Evolutionary conservation across 2,113 vertebrate species (phyloP), one percentile per base, ranked within the genome.

Genomic region (Mustela nigripes): DNA sequence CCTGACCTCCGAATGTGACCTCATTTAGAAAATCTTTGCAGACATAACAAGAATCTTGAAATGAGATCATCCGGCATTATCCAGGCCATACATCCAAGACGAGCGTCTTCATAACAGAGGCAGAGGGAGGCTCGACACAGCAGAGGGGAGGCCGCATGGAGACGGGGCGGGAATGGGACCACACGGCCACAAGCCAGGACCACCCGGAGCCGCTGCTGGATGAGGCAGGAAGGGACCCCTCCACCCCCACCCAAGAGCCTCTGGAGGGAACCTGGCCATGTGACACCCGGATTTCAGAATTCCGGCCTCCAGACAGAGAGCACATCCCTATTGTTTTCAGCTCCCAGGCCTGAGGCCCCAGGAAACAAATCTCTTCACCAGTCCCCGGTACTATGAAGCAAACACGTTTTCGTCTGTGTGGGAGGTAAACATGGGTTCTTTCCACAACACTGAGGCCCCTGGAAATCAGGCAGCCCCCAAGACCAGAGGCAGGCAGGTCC

Each of bases 141-240:
- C 26, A 36, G 45, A n/a, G 48, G 71, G 58, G 21, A 86, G 31
- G 39, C 39, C 56, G 4, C 5, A 1, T 42, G 63, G 22, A 4
- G 11, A 26, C 1, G 1, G 5, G 62, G 62, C 33, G 7, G 50
- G 16, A 15, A 31, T 1, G n/a, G 1, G 60, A 91, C 4, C 2
- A 5, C 16, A 24, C 5, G 12, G 33, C 21, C 53, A 65, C 58
- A 45, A 24, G 63, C 56, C 45, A 79, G 26, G 78, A 53, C 56
- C 6, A 1, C 42, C 60, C 11, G 26, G 58, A 45, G 76, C 69
- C 28, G 2, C 36, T 1, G 4, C 74, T 83, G 48, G 11, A 21
- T 42, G 21, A 18, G 26, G 56, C 45, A 56, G 58, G 36, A 31
- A 63, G 22, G 60, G 39, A 24, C 5, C 10, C 45, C 67, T 42